Evolutionary conservation across 2,888 invertebrate species (phyloP).

Genomic region (Cancer borealis): DNA sequence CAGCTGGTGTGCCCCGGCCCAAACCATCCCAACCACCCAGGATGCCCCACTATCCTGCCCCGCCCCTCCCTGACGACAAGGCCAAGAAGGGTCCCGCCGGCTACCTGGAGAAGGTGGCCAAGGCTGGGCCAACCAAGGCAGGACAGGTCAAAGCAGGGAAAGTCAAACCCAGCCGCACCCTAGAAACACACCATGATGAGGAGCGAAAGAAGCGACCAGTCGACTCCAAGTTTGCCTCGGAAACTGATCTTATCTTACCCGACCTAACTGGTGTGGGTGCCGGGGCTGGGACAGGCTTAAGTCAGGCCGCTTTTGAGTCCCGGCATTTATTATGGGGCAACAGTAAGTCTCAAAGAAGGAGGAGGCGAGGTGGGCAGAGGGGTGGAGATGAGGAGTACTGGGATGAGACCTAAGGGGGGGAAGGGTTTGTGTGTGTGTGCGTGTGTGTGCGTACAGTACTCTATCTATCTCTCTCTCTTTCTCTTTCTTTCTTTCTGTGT

Average conservation of each 20-base stretch:
- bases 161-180: background rate
- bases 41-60: background rate
- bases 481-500: background rate
- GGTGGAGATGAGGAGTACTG: slow-evolving; percentile 60
- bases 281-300: slow-evolving; percentile 15
- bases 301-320: slow-evolving; percentile 50
- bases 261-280: no score
- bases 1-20: background rate
- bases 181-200: background rate
- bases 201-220: background rate
- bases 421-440: background rate
- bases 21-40: background rate
- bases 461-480: background rate
- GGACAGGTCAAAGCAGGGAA: background rate
- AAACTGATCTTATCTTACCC: background rate
- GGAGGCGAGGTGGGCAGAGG: slow-evolving; percentile 39
- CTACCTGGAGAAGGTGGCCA: slow-evolving; percentile 24
- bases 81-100: background rate
- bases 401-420: slow-evolving; percentile 56
- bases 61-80: background rate
- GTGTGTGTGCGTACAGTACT: background rate
- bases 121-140: background rate
- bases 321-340: slow-evolving; percentile 64
- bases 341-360: slow-evolving; percentile 40
- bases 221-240: background rate